phyloP scores from a whole-genome alignment of 2,113 vertebrate species.

The Ginglymostoma cirratum region DNA sequence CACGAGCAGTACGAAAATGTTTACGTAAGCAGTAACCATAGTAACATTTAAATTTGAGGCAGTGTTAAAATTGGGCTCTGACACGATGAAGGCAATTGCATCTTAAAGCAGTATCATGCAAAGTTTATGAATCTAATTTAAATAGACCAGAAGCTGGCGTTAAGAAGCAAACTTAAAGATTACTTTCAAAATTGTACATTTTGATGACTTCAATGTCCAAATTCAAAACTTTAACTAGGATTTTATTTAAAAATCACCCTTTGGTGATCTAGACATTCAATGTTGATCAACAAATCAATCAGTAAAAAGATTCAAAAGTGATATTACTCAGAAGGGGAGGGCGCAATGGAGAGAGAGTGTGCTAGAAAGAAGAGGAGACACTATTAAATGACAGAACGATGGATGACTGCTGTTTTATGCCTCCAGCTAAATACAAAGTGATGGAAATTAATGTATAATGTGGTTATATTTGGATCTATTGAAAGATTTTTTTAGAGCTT shows the following conservation, averaged over 20 bases:
- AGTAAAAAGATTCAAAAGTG: not conserved
- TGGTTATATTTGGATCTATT: not conserved
- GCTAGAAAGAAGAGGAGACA: not conserved
- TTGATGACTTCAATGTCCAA: not conserved
- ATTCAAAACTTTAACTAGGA: not conserved
- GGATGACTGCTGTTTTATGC: not conserved
- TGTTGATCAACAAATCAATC: not conserved
- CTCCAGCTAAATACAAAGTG: not conserved
- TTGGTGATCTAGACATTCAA: not conserved
- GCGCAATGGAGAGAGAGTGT: not conserved
- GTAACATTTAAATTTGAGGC: not conserved
- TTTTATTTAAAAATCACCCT: not conserved
- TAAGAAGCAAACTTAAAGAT: not conserved
- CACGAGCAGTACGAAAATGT: not conserved
- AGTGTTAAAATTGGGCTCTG: not conserved
- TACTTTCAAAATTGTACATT: not conserved
- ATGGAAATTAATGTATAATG: not conserved
- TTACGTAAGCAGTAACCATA: constrained; percentile 27
- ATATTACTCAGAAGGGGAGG: too few relatives aligned
- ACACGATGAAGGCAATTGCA: not conserved
- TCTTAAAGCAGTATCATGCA: not conserved
- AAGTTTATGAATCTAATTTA: not conserved
- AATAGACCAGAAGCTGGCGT: not conserved
- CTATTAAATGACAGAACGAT: not conserved
- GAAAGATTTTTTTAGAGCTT: not conserved